Evolutionary conservation across 2,888 invertebrate species (phyloP).

Genomic region (Chydorus sphaericus): DNA sequence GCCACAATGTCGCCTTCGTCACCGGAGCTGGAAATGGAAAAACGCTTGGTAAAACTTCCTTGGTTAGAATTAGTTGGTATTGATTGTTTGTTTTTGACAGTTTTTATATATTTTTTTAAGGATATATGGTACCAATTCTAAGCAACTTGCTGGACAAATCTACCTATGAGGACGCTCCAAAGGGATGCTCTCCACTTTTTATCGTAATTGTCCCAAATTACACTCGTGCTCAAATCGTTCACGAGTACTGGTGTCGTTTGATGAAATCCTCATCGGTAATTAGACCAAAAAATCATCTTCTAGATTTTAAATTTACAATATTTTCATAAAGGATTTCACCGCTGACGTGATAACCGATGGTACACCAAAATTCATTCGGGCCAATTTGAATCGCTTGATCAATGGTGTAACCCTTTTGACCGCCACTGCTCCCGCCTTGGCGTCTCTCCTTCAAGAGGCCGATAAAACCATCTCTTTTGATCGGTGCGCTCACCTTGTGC

Average conservation of each 20-base stretch:
- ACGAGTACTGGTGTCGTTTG: conserved; percentile 20
- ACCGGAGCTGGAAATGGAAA: conserved; percentile 46
- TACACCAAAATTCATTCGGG: not conserved
- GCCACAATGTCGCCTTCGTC: conserved; percentile 47
- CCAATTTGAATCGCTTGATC: conserved; percentile 33
- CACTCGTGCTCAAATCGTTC: conserved; percentile 32
- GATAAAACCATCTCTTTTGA: conserved; percentile 40
- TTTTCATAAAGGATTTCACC: conserved; percentile 13
- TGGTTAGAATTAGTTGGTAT: no score
- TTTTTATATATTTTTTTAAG: not conserved
- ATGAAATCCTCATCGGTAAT: conserved; percentile 16
- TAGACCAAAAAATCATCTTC: not conserved
- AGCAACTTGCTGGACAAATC: conserved; percentile 39
- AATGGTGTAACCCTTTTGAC: conserved; percentile 57
- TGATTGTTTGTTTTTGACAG: no score
- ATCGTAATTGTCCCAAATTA: conserved; percentile 49
- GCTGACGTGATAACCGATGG: conserved; percentile 13
- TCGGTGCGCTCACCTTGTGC: conserved; percentile 45
- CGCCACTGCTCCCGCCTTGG: conserved; percentile 45
- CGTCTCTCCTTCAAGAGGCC: conserved; percentile 34
- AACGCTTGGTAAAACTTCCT: conserved; percentile 40
- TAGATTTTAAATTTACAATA: conserved; percentile 14
- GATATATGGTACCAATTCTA: conserved; percentile 48
- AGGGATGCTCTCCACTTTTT: conserved; percentile 42
- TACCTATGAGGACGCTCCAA: conserved; percentile 23